phyloP scores from a whole-genome alignment of 2,113 vertebrate species.

The Sylvia atricapilla region DNA sequence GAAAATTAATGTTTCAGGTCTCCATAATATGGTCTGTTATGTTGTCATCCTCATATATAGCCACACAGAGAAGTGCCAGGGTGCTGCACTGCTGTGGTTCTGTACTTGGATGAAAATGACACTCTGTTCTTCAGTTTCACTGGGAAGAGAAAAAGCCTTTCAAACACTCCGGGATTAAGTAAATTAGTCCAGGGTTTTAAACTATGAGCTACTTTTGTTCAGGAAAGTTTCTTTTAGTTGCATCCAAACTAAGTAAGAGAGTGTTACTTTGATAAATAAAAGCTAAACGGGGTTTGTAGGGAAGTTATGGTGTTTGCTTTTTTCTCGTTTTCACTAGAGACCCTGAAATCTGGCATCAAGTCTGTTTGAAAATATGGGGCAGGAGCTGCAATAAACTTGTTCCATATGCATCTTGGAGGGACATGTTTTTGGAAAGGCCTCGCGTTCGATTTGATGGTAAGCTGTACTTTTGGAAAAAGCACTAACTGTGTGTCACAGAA shows the following conservation, averaged over 20 bases:
- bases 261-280: neutral
- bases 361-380: slow-evolving; percentile 94
- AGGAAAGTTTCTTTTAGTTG: neutral
- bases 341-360: slow-evolving; percentile 94
- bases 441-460: slow-evolving; percentile 96
- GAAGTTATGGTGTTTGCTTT: neutral
- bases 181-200: neutral
- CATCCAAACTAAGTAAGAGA: neutral
- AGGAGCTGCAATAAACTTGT: slow-evolving; percentile 87
- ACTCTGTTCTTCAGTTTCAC: neutral
- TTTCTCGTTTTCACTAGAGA: slow-evolving; percentile 80
- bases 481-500: neutral
- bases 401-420: slow-evolving; percentile 91
- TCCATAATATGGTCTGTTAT: neutral
- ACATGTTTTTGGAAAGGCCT: slow-evolving; percentile 95
- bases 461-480: neutral
- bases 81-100: neutral
- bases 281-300: neutral
- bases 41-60: neutral
- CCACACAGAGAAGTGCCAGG: neutral
- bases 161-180: neutral
- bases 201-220: neutral
- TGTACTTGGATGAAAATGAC: neutral
- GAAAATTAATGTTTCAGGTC: neutral
- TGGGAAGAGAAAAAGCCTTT: neutral